Conservation (phyloP, 2,888 invertebrate species). For the Andrena bicolor region DNA sequence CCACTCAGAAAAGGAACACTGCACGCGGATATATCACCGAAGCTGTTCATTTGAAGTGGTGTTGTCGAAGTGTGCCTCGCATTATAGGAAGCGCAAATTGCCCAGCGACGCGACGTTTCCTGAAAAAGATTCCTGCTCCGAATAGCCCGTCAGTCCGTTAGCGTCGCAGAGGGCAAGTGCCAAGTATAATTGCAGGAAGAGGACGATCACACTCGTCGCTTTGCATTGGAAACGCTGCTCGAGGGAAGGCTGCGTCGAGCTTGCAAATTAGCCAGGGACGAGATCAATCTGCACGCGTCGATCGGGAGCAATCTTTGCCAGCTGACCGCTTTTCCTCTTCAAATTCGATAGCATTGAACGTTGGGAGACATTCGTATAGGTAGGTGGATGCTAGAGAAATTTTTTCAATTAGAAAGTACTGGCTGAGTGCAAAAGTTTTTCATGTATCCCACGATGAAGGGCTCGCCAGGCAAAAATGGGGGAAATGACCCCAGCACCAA, state of each 20-base stretch:
- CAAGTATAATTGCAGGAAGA: slow-evolving; percentile 55
- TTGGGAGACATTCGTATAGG: not conserved
- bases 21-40: not conserved
- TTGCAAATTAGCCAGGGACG: slow-evolving; percentile 34
- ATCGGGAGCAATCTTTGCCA: not conserved
- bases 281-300: not conserved
- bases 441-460: too few species aligned
- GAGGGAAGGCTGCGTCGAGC: slow-evolving; percentile 21
- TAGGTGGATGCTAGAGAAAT: not conserved
- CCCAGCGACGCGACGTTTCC: not conserved
- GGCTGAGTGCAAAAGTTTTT: too few species aligned
- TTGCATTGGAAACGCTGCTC: slow-evolving; percentile 38
- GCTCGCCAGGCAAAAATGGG: too few species aligned
- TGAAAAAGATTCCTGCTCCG: not conserved
- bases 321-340: not conserved
- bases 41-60: not conserved
- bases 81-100: not conserved
- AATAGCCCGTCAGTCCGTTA: slow-evolving; percentile 2
- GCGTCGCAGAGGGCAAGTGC: slow-evolving; percentile 17
- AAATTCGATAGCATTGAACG: not conserved
- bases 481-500: too few species aligned
- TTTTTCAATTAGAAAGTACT: not conserved
- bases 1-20: too few species aligned
- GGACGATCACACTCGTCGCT: slow-evolving; percentile 47
- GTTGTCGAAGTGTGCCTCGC: not conserved